Percentiles rank a stretch among this genome's conserved stretches.
These are phyloP conservation scores for Lontra canadensis DNA, from an alignment of 2,113 vertebrate genomes.

Conservation along the genomic window DNA sequence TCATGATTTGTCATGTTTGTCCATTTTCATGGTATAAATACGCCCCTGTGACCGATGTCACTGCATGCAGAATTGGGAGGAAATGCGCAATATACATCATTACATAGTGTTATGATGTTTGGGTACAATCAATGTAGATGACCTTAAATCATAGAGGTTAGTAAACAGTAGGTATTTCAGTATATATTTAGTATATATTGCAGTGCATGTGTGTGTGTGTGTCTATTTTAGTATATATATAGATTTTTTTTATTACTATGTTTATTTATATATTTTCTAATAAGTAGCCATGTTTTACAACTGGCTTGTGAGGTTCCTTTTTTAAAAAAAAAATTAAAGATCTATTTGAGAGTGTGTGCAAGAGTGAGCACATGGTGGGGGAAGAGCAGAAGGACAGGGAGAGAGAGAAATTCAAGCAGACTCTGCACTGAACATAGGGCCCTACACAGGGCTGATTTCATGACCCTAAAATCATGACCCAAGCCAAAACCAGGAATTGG, in stretches of 20 bases:
- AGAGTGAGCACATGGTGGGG: not conserved
- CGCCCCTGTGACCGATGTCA: rapidly evolving
- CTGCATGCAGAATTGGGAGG: not conserved
- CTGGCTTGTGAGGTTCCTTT: not conserved
- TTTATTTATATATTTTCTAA: not conserved
- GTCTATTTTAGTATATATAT: not conserved
- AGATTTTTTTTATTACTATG: not conserved
- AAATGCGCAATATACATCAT: not conserved
- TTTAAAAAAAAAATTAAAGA: not conserved
- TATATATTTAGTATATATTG: not conserved
- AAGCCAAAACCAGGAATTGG: not conserved
- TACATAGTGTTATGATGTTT: not conserved
- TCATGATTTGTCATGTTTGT: not conserved
- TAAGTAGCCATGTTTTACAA: not conserved
- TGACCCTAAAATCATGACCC: not conserved
- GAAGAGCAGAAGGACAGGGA: not conserved
- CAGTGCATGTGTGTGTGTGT: not conserved
- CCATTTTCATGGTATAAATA: not conserved
- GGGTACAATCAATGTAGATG: not conserved
- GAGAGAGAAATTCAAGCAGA: not conserved
- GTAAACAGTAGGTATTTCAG: not conserved
- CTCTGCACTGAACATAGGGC: not conserved
- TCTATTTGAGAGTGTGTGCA: not conserved
- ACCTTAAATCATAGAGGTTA: not conserved
- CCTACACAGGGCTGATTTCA: not conserved